Evolutionary conservation across 2,797 vertebrate genomes (phyloP).

Genomic region (Malacoraja senta): DNA sequence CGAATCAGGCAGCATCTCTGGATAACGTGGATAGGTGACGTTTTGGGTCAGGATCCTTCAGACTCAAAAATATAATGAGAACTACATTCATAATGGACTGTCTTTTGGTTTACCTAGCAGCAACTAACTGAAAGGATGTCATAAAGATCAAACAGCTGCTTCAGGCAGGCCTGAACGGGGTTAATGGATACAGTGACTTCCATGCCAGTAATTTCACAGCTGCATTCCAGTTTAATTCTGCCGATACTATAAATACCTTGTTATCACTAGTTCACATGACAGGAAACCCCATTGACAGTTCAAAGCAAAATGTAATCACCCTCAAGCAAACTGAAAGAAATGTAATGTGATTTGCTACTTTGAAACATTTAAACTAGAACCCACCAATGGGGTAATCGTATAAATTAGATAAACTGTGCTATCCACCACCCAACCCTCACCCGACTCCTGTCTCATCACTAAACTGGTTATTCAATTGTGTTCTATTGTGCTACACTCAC

Average conservation of each 20-base stretch:
- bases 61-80: not conserved
- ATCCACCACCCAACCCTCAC: not conserved
- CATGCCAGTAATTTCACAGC: not conserved
- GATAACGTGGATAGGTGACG: too few relatives aligned
- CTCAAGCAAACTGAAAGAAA: not conserved
- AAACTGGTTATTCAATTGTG: not conserved
- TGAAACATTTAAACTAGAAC: not conserved
- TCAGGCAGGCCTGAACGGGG: not conserved
- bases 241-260: not conserved
- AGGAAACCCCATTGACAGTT: slow-evolving; percentile 1
- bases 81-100: not conserved
- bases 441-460: not conserved
- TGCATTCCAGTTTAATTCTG: slow-evolving; percentile 21
- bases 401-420: not conserved
- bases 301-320: slow-evolving; percentile 10
- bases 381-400: not conserved
- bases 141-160: slow-evolving; percentile 8
- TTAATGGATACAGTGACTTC: slow-evolving; percentile 10
- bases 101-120: not conserved
- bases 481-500: not conserved
- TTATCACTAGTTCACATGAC: not conserved
- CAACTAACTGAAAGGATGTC: not conserved
- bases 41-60: too few relatives aligned
- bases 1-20: too few relatives aligned
- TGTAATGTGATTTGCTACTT: too few relatives aligned